Conservation (phyloP, 2,888 invertebrate species). For the Aphidoletes aphidimyza region DNA sequence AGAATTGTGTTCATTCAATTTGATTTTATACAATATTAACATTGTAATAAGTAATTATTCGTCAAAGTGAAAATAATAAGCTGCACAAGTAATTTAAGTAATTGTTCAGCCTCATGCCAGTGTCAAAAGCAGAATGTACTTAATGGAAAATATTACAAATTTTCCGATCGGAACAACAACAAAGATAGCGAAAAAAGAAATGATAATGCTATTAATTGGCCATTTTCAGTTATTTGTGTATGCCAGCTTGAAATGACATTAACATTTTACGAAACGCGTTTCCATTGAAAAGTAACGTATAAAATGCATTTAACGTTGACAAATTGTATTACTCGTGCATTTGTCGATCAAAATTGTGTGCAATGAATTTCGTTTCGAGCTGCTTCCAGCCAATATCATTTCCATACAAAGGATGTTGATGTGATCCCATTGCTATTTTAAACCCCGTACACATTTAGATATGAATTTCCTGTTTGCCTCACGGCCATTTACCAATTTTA, state of each 20-base stretch:
- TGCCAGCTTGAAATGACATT: not conserved
- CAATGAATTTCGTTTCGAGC: too few relatives aligned
- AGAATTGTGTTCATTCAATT: too few relatives aligned
- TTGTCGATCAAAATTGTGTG: too few relatives aligned
- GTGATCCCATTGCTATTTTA: conserved; percentile 15
- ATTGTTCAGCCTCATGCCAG: too few relatives aligned
- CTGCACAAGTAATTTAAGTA: too few relatives aligned
- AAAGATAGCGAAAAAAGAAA: too few relatives aligned
- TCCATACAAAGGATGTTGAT: not conserved
- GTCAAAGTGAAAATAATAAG: too few relatives aligned
- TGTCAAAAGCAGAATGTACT: too few relatives aligned
- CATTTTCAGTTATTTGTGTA: not conserved
- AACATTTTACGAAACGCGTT: not conserved
- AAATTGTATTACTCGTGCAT: conserved; percentile 39
- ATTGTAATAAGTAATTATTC: too few relatives aligned
- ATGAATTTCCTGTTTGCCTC: conserved; percentile 52
- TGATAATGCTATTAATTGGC: not conserved
- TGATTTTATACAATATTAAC: too few relatives aligned
- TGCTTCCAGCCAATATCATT: not conserved
- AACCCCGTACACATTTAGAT: conserved; percentile 52
- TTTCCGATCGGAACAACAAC: too few relatives aligned
- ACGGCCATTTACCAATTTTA: conserved; percentile 52
- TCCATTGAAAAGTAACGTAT: not conserved
- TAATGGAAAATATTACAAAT: too few relatives aligned
- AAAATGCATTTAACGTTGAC: conserved; percentile 1